Evolutionary conservation across 2,888 invertebrate genomes (phyloP).

Genomic region (Chymomyza amoena): DNA sequence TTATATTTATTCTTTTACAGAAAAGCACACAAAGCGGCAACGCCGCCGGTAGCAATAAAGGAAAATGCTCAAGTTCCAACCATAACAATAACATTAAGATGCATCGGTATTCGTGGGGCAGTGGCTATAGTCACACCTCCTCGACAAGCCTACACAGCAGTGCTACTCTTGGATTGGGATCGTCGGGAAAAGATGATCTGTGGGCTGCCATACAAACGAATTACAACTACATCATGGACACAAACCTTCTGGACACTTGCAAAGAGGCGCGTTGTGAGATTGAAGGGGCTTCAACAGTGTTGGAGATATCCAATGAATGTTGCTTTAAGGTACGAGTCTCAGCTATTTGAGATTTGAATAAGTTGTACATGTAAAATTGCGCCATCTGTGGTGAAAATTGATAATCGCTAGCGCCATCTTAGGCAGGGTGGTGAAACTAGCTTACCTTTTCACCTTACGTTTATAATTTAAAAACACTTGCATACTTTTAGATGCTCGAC

Average conservation of each 20-base stretch:
- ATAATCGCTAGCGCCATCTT: neutral
- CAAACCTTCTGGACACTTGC: slow-evolving; percentile 94
- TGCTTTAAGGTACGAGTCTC: slow-evolving; percentile 73
- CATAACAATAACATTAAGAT: slow-evolving; percentile 54
- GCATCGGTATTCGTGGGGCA: slow-evolving; percentile 89
- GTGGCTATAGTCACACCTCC: slow-evolving; percentile 84
- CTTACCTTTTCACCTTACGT: no score
- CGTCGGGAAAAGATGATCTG: slow-evolving; percentile 87
- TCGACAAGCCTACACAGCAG: slow-evolving; percentile 79
- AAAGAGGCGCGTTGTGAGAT: slow-evolving; percentile 81
- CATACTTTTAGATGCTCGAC: slow-evolving; percentile 69
- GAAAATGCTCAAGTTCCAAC: slow-evolving; percentile 33
- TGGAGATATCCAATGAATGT: slow-evolving; percentile 62
- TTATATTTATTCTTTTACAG: slow-evolving; percentile 32
- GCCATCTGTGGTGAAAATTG: neutral
- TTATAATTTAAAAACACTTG: slow-evolving; percentile 14
- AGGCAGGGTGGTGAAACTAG: neutral
- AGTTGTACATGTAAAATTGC: slow-evolving; percentile 3
- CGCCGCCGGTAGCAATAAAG: slow-evolving; percentile 20
- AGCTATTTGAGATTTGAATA: neutral
- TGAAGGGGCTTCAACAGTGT: slow-evolving; percentile 68
- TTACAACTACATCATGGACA: slow-evolving; percentile 97
- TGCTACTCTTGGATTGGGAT: slow-evolving; percentile 75
- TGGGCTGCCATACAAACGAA: slow-evolving; percentile 94
- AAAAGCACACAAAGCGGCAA: slow-evolving; percentile 59